Percentiles rank a stretch among this genome's conserved stretches.
Conservation (phyloP, 1,140 invertebrate genomes). For the Scaptomyza graminum region DNA sequence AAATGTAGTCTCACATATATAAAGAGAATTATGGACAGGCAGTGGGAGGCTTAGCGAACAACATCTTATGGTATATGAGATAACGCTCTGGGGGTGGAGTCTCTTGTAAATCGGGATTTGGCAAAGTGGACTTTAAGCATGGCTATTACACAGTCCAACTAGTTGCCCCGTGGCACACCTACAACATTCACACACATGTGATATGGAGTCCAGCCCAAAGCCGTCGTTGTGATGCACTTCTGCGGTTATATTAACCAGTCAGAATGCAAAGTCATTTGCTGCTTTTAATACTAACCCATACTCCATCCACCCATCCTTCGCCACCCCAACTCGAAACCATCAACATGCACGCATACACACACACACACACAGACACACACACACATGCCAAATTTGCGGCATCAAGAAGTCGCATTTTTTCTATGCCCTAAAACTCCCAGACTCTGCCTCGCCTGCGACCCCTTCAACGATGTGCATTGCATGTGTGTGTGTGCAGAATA, state of each 20-base stretch:
- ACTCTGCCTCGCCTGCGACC: background rate
- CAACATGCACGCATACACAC: constrained; percentile 10
- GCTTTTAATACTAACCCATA: constrained; percentile 42
- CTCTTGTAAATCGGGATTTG: constrained; percentile 65
- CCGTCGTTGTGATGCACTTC: constrained; percentile 61
- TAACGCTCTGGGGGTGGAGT: constrained; percentile 68
- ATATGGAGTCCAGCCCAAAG: constrained; percentile 22
- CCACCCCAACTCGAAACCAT: constrained; percentile 1
- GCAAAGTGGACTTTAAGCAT: constrained; percentile 20
- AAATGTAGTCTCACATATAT: constrained; percentile 1
- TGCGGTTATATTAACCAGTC: constrained; percentile 84
- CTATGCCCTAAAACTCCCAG: constrained; percentile 39
- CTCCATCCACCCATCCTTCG: constrained; percentile 2
- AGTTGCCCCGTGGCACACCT: constrained; percentile 28
- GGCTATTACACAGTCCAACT: constrained; percentile 66
- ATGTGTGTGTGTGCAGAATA: constrained; percentile 4
- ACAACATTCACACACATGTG: constrained; percentile 1
- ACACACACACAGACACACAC: constrained; percentile 21
- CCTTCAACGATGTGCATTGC: constrained; percentile 5
- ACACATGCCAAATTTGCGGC: constrained; percentile 77
- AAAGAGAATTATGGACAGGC: background rate
- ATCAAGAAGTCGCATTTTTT: constrained; percentile 84
- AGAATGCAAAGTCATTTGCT: constrained; percentile 81
- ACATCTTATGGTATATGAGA: constrained; percentile 54
- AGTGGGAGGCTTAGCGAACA: constrained; percentile 31